Evolutionary conservation across 2,113 vertebrate species (phyloP).

Genomic region (Grus americana): DNA sequence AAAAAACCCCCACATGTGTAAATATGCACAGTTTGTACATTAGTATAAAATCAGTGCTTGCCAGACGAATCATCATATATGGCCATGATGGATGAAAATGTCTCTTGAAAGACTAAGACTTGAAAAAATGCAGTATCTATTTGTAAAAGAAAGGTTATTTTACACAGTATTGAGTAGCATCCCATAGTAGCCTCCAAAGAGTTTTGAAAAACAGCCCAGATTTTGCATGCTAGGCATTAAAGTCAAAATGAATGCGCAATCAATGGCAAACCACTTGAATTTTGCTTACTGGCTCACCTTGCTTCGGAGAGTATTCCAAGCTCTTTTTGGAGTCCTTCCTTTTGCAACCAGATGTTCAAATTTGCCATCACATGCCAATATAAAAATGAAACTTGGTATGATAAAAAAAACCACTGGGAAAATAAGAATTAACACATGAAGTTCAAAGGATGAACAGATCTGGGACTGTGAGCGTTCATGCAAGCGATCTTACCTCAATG

Average conservation of each 20-base stretch:
- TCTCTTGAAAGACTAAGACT: background rate
- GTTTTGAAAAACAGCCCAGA: background rate
- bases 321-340: background rate
- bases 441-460: background rate
- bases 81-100: background rate
- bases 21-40: background rate
- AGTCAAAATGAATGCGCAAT: background rate
- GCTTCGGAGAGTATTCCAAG: background rate
- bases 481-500: background rate
- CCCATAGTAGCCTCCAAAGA: background rate
- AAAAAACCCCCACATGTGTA: background rate
- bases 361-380: background rate
- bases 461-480: background rate
- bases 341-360: background rate
- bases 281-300: background rate
- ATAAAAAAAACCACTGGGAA: background rate
- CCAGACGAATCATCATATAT: background rate
- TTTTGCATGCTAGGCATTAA: background rate
- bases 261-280: background rate
- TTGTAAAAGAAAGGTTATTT: background rate
- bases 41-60: background rate
- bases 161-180: background rate
- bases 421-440: background rate
- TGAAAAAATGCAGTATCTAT: background rate
- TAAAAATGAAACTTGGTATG: background rate